Conservation (phyloP, 1,140 invertebrate genomes). For the Platyscapa corneri region DNA sequence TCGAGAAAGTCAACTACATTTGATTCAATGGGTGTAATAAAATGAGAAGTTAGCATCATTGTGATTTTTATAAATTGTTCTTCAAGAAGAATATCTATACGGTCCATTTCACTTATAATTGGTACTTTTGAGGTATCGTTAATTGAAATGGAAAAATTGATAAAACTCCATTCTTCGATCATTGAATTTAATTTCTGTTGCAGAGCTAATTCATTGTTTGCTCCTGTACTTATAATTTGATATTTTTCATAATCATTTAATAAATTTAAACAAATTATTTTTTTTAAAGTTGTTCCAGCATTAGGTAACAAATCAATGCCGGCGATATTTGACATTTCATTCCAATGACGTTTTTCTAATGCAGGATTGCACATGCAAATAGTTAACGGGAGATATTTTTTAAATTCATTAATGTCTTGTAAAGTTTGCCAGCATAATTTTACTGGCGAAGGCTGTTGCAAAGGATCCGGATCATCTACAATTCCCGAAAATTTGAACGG, state of each 20-base stretch:
- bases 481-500: conserved; percentile 71
- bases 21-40: conserved; percentile 79
- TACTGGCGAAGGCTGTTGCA: conserved; percentile 77
- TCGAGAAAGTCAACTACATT: conserved; percentile 77
- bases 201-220: conserved; percentile 80
- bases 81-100: conserved; percentile 79
- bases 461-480: conserved; percentile 76
- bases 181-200: conserved; percentile 78
- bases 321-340: conserved; percentile 80
- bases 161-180: conserved; percentile 78
- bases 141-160: conserved; percentile 73
- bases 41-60: conserved; percentile 82
- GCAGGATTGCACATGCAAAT: conserved; percentile 82
- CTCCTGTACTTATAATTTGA: conserved; percentile 80
- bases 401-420: conserved; percentile 77
- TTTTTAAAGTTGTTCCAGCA: conserved; percentile 78
- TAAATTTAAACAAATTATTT: conserved; percentile 78
- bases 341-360: conserved; percentile 81
- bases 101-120: conserved; percentile 76
- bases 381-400: conserved; percentile 78
- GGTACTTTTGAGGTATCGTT: conserved; percentile 72
- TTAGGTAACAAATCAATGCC: conserved; percentile 80
- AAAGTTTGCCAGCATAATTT: conserved; percentile 76
- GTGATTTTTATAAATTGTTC: conserved; percentile 80
- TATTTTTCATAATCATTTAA: conserved; percentile 78